Evolutionary conservation across 35 echinoderm and acorn worm genomes (phyloP), one percentile per base, ranked within the genome.

Genomic region (Hemicentrotus pulcherrimus): DNA sequence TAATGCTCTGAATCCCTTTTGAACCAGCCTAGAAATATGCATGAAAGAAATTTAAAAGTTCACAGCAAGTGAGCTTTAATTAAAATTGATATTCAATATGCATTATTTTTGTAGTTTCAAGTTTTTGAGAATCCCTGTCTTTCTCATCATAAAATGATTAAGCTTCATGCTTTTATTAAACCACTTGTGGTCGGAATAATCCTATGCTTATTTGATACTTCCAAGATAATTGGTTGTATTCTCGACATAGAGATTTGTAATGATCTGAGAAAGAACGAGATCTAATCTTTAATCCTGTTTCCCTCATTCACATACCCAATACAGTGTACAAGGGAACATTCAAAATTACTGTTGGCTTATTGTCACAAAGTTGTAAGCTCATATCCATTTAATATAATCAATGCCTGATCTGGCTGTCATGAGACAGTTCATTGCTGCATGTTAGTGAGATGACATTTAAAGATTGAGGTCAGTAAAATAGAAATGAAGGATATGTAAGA

Each of bases 1-100:
- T 78, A 78, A n/a, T n/a, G 65, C 65, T n/a, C 7, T 78, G 65
- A 78, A 28, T 78, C 15, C 11, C 11, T 55, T 55, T 55, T 10
- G 50, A 55, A 55, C 50, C 50, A 2, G 50, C 50, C 15, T 15
- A 55, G 50, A 55, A 13, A 55, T 14, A 55, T 14, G 7, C 10
- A 55, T 55, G 50, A 55, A 15, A 55, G 50, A 55, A 14, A 55
- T 10, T 14, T 14, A 55, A 55, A 11, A 24, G 5, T 78, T 4
- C n/a, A 78, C 2, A 7, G 5, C 28, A 4, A 8, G 6, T 28
- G 19, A 28, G 6, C 7, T 70, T 78, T 0, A 28, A 78, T 78
- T 4, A 78, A 78, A 78, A 78, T n/a, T 78, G 65, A 78, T 78
- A 78, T 78, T 78, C 65, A 78, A 78, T 78, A n/a, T 78, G 65